Conservation (phyloP, 2,888 invertebrate genomes). For the Cheilosia soror region DNA sequence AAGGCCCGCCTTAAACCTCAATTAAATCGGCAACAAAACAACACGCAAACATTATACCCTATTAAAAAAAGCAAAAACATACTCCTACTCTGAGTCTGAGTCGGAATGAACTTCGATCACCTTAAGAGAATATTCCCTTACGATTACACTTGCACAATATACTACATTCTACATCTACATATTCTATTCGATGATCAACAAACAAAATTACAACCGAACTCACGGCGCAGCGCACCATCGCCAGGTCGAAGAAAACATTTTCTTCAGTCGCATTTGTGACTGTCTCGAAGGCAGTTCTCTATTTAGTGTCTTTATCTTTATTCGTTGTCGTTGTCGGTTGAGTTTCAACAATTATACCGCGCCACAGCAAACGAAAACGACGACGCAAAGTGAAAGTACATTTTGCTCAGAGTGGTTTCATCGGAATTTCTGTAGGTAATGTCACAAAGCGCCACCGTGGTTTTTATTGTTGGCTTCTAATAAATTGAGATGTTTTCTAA, state of each 20-base stretch:
- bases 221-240: background rate
- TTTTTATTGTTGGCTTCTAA: conserved; percentile 16
- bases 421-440: conserved; percentile 65
- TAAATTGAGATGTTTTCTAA: conserved; percentile 58
- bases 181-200: conserved; percentile 44
- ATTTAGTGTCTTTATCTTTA: conserved; percentile 17
- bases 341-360: conserved; percentile 6
- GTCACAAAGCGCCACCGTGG: conserved; percentile 32
- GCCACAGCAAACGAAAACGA: conserved; percentile 10
- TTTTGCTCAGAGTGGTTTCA: conserved; percentile 34
- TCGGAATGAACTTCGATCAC: conserved; percentile 36
- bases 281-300: conserved; percentile 56
- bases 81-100: background rate
- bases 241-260: conserved; percentile 49
- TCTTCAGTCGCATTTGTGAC: conserved; percentile 63
- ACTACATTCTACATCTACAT: background rate
- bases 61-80: background rate
- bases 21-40: background rate
- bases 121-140: conserved; percentile 55
- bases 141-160: conserved; percentile 28
- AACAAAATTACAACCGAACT: conserved; percentile 13
- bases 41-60: conserved; percentile 12
- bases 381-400: conserved; percentile 65
- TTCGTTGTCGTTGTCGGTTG: conserved; percentile 1
- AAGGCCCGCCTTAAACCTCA: background rate